Evolutionary conservation across 2,888 invertebrate species (phyloP).

Genomic region (Sussaba pulchella): DNA sequence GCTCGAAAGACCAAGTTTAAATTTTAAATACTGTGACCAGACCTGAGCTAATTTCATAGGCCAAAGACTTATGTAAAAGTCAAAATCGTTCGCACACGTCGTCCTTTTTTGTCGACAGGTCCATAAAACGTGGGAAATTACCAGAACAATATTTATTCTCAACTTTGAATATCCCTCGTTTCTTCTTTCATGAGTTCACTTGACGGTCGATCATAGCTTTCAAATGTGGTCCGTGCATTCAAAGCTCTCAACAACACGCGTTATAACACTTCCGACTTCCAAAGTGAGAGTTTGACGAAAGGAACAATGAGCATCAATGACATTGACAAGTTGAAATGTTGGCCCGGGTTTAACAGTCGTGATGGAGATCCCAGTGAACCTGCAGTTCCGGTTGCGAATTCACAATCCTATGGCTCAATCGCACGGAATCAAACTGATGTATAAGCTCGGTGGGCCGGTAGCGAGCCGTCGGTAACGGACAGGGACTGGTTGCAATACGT

Average conservation of each 20-base stretch:
- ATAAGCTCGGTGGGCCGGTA: conserved; percentile 26
- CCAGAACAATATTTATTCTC: neutral
- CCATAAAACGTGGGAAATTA: neutral
- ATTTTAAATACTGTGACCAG: conserved; percentile 14
- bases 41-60: neutral
- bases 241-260: conserved; percentile 6
- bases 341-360: conserved; percentile 36
- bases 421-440: conserved; percentile 50
- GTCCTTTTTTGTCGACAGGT: neutral
- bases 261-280: conserved; percentile 28
- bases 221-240: neutral
- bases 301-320: conserved; percentile 41
- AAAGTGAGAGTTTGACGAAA: conserved; percentile 55
- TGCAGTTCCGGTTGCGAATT: conserved; percentile 34
- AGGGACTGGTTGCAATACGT: conserved; percentile 39
- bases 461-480: conserved; percentile 29
- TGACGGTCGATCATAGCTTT: neutral
- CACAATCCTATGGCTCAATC: conserved; percentile 33
- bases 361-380: conserved; percentile 52
- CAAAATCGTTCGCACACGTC: neutral
- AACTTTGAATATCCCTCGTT: too few species aligned
- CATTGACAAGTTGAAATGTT: conserved; percentile 5
- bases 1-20: conserved; percentile 23
- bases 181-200: too few species aligned
- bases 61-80: neutral